These are phyloP conservation scores for Diplodus sargus DNA, from an alignment of 2,797 vertebrate genomes.

Conservation along the genomic window DNA sequence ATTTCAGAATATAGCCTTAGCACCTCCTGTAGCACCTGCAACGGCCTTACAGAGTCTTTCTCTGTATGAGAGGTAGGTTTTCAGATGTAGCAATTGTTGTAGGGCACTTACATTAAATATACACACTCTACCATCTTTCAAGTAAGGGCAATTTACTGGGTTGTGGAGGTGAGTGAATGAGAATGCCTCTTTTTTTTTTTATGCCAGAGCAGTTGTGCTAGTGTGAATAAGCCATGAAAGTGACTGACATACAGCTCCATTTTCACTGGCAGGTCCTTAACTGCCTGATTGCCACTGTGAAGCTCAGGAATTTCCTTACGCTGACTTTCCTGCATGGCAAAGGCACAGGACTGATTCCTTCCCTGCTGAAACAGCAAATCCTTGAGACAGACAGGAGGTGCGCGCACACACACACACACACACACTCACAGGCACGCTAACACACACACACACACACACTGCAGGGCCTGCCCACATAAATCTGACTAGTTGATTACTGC, in stretches of 20 bases:
- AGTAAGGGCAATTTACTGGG: conserved; percentile 63
- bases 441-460: conserved; percentile 16
- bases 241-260: conserved; percentile 82
- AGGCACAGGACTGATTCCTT: conserved; percentile 79
- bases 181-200: conserved; percentile 59
- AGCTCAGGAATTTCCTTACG: conserved; percentile 81
- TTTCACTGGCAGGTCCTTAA: conserved; percentile 83
- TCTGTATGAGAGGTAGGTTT: conserved; percentile 27
- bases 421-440: conserved; percentile 8
- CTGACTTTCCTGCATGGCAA: conserved; percentile 77
- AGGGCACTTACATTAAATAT: conserved; percentile 42
- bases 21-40: background rate
- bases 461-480: conserved; percentile 46
- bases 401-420: conserved; percentile 43
- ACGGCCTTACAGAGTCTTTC: background rate
- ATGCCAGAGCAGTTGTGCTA: conserved; percentile 64
- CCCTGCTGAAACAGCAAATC: conserved; percentile 84
- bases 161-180: conserved; percentile 66
- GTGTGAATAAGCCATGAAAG: conserved; percentile 82
- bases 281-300: conserved; percentile 82
- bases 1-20: background rate
- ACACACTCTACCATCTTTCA: conserved; percentile 50
- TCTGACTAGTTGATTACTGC: conserved; percentile 71
- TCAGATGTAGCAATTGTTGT: conserved; percentile 21
- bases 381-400: conserved; percentile 64